Percentiles rank a stretch among this genome's conserved stretches.
These are phyloP conservation scores for Clunio marinus DNA, from an alignment of 2,888 invertebrate genomes.

Conservation along the genomic window DNA sequence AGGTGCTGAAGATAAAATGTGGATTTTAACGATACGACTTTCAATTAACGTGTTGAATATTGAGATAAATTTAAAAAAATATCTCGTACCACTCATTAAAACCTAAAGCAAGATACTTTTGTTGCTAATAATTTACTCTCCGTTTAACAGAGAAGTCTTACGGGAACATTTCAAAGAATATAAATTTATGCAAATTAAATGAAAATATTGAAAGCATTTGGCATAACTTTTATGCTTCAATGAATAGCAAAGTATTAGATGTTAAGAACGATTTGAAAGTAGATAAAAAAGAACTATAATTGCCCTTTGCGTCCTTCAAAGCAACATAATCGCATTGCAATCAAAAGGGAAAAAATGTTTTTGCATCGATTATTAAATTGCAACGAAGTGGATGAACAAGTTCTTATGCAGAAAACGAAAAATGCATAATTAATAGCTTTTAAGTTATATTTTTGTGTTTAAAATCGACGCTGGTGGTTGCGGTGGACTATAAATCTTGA, in stretches of 20 bases:
- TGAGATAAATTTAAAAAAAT: not conserved
- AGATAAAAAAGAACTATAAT: no score
- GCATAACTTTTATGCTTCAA: not conserved
- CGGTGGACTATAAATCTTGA: slow-evolving; percentile 11
- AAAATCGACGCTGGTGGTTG: not conserved
- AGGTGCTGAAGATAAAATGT: slow-evolving; percentile 2
- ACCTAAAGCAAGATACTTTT: no score
- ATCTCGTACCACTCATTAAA: not conserved
- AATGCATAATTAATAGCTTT: slow-evolving; percentile 27
- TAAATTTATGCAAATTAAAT: slow-evolving; percentile 24
- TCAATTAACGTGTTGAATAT: slow-evolving; percentile 22
- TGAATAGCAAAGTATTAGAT: not conserved
- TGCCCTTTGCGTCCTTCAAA: no score
- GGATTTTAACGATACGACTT: slow-evolving; percentile 18
- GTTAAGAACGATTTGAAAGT: no score
- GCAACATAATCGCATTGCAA: no score
- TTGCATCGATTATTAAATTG: no score
- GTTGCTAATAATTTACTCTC: no score
- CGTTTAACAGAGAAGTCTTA: no score
- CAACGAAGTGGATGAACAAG: not conserved
- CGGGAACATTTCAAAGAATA: no score
- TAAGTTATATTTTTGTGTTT: no score
- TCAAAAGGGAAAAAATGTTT: no score
- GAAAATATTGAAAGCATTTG: slow-evolving; percentile 33
- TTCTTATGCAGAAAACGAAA: slow-evolving; percentile 9